Evolutionary conservation across 2,797 vertebrate genomes (phyloP).

Genomic region (Acrossocheilus wenchowensis): DNA sequence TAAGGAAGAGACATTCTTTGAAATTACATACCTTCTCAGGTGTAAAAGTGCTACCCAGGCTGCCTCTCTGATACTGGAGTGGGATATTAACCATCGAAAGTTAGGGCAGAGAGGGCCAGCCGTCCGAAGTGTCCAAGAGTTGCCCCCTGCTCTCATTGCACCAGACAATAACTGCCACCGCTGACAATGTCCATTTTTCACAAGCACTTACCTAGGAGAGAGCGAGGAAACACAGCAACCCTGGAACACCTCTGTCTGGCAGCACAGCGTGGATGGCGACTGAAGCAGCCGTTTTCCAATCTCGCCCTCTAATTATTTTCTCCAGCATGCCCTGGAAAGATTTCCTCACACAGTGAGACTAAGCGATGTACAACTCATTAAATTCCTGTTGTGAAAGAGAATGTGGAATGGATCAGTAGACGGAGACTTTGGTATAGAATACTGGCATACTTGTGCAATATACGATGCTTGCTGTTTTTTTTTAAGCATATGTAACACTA

Average conservation of each 20-base stretch:
- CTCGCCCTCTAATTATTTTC: constrained; percentile 45
- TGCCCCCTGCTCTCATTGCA: constrained; percentile 49
- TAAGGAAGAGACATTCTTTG: constrained; percentile 5
- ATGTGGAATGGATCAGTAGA: constrained; percentile 11
- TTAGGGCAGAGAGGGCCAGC: constrained; percentile 26
- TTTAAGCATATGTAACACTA: background rate
- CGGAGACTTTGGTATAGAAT: background rate
- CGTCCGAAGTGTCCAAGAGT: constrained; percentile 41
- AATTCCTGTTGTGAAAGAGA: constrained; percentile 22
- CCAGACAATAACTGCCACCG: constrained; percentile 57
- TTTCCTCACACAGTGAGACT: constrained; percentile 28
- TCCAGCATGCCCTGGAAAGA: constrained; percentile 22
- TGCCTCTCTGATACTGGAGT: background rate
- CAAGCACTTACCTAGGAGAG: constrained; percentile 50
- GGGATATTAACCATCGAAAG: constrained; percentile 51
- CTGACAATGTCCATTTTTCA: constrained; percentile 62
- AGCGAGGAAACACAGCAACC: constrained; percentile 7
- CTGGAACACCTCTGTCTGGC: constrained; percentile 38
- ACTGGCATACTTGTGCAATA: background rate
- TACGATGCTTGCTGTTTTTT: background rate
- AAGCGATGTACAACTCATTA: constrained; percentile 25
- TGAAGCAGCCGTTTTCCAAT: constrained; percentile 21
- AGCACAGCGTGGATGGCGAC: background rate
- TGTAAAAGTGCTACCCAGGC: constrained; percentile 19
- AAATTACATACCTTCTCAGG: constrained; percentile 47